Evolutionary conservation across 1,140 invertebrate genomes (phyloP).

Genomic region (Luehdorfia chinensis): DNA sequence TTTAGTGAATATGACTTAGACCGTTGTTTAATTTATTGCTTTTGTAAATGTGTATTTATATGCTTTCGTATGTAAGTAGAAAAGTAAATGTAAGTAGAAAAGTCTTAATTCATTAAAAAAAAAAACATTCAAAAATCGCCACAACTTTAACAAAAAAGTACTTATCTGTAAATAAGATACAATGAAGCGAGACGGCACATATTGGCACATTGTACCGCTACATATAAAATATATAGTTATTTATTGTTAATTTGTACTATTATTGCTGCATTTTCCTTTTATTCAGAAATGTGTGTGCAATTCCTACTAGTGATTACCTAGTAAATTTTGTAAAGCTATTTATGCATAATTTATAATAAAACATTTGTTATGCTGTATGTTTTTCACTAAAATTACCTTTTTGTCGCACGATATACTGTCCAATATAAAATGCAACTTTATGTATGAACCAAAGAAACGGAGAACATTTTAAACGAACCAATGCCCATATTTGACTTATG

Average conservation of each 20-base stretch:
- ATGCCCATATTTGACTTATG: too few relatives aligned
- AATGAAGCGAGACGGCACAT: not conserved
- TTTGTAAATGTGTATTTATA: slow-evolving; percentile 9
- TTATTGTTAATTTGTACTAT: not conserved
- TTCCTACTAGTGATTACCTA: slow-evolving; percentile 28
- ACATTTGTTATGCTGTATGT: not conserved
- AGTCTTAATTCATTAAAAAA: not conserved
- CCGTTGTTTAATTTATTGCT: slow-evolving; percentile 3
- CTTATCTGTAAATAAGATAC: not conserved
- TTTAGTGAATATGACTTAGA: slow-evolving; percentile 6
- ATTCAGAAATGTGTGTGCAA: slow-evolving; percentile 15
- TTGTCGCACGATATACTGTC: too few relatives aligned
- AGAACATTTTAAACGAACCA: too few relatives aligned
- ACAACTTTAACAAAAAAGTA: not conserved
- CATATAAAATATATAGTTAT: not conserved
- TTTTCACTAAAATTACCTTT: not conserved
- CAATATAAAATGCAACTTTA: too few relatives aligned
- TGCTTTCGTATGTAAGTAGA: not conserved
- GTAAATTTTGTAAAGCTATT: slow-evolving; percentile 27
- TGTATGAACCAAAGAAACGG: too few relatives aligned
- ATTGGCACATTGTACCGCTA: not conserved
- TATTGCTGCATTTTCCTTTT: not conserved
- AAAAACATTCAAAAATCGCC: not conserved
- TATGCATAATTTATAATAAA: slow-evolving; percentile 1
- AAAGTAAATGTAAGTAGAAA: not conserved